These are phyloP conservation scores for Anguilla obscura DNA, from an alignment of 2,797 vertebrate genomes.

Conservation along the genomic window DNA sequence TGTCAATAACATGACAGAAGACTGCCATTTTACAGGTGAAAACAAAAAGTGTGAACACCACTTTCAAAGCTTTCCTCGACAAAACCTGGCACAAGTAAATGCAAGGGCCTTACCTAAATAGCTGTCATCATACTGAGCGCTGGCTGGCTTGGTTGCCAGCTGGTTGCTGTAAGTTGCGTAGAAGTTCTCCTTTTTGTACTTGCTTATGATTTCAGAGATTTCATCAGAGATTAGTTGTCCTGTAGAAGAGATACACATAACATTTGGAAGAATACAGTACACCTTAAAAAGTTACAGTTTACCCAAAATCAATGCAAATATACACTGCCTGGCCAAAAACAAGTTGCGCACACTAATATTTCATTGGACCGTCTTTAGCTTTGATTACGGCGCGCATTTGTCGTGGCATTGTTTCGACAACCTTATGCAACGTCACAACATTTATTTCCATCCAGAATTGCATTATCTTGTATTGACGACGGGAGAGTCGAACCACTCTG, in stretches of 20 bases:
- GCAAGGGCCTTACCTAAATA: conserved; percentile 80
- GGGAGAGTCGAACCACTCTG: no score
- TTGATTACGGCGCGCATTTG: no score
- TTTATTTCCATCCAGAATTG: no score
- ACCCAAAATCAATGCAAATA: not conserved
- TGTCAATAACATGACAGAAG: not conserved
- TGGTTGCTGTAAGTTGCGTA: conserved; percentile 76
- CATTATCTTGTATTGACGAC: no score
- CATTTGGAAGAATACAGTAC: not conserved
- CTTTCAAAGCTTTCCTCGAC: not conserved
- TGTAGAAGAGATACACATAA: conserved; percentile 47
- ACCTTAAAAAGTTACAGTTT: not conserved
- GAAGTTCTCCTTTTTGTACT: conserved; percentile 55
- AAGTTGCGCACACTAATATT: no score
- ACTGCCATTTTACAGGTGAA: not conserved
- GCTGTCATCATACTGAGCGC: conserved; percentile 90
- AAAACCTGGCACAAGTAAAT: not conserved
- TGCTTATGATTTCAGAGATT: conserved; percentile 82
- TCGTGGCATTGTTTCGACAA: no score
- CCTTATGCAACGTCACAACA: no score
- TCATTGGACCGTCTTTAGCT: no score
- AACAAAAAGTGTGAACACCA: not conserved
- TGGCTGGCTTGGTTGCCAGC: conserved; percentile 80
- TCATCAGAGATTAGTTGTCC: conserved; percentile 94
- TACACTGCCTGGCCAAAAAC: no score